Conservation (phyloP, 2,113 vertebrate species). For the Apeltes quadracus region DNA sequence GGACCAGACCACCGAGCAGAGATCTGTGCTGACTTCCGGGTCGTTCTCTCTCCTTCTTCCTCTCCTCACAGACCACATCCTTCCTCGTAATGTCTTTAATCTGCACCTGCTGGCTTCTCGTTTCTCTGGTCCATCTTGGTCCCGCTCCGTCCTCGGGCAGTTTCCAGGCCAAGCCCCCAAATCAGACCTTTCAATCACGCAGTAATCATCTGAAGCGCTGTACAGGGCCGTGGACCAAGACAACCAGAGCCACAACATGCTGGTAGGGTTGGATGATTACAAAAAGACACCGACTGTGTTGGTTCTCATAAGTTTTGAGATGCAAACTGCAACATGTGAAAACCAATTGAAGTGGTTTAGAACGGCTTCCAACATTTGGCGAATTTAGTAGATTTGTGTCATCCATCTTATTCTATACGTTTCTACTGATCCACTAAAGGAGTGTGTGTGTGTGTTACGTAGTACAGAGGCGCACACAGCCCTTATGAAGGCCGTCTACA, state of each 20-base stretch:
- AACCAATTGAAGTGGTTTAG: neutral
- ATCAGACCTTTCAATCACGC: slow-evolving; percentile 8
- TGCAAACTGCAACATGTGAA: neutral
- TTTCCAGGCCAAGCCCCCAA: neutral
- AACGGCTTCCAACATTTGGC: no score
- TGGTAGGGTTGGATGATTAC: neutral
- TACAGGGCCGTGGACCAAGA: neutral
- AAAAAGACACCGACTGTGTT: neutral
- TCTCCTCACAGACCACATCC: slow-evolving; percentile 17
- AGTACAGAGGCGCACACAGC: no score
- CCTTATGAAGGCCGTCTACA: no score
- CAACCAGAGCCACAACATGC: neutral
- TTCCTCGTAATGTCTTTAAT: slow-evolving; percentile 31
- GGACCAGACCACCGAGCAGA: slow-evolving; percentile 61
- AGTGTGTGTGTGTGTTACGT: no score
- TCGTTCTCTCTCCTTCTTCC: neutral
- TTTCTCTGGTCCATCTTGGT: neutral
- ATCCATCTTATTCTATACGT: no score
- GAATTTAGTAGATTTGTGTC: no score
- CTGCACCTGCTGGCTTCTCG: neutral
- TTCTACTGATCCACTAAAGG: no score
- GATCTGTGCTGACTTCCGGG: slow-evolving; percentile 19
- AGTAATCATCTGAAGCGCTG: neutral
- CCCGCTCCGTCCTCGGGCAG: neutral
- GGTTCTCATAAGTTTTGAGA: neutral